Base-by-base conservation (phyloP, 2,888 invertebrate species). In the Tyria jacobaeae region DNA sequence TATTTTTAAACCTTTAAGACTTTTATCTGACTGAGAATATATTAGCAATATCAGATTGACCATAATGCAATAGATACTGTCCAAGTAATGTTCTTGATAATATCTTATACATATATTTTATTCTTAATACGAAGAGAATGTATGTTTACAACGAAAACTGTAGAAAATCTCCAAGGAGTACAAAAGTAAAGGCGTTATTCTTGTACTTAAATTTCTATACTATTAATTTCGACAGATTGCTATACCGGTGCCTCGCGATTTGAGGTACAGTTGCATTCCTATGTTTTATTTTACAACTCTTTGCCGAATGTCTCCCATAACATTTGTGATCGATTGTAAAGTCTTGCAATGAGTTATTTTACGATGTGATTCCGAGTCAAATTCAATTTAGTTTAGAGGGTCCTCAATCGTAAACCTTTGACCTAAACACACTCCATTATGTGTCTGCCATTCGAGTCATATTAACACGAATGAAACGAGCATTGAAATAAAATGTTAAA, bases 361-460 rank as follows among this genome's bases (percentile, higher is more conserved):
- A 93, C 89, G 93, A 91, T 66, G 82, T 81, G 82, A 90, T 89
- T 89, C 78, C 82, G 79, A 86, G 80, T 83, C 85, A 76, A 87
- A 91, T 94, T 92, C 93, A 92, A 94, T 94, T 93, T 90, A 87
- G 86, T 91, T 88, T 81, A 87, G 81, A 84, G 84, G 83, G 79
- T 82, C 81, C 79, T 82, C 74, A 69, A 72, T 85, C 85, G 85
- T 92, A 91, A 92, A 91, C 92, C 88, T 88, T 86, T 91, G 90
- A 91, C 91, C 89, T 83, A 75, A 81, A 79, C 83, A 81, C 76
- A 78, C 80, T 80, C 81, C 76, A 83, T 85, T 79, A 81, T 77
- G 66, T 68, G 68, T 69, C 62, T 68, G 71, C 73, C 71, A 73
- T 81, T 78, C 75, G 71, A 75, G 68, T 73, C 78, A 78, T 79